Base-by-base conservation (phyloP, 2,797 vertebrate genomes). In the Pempheris klunzingeri region DNA sequence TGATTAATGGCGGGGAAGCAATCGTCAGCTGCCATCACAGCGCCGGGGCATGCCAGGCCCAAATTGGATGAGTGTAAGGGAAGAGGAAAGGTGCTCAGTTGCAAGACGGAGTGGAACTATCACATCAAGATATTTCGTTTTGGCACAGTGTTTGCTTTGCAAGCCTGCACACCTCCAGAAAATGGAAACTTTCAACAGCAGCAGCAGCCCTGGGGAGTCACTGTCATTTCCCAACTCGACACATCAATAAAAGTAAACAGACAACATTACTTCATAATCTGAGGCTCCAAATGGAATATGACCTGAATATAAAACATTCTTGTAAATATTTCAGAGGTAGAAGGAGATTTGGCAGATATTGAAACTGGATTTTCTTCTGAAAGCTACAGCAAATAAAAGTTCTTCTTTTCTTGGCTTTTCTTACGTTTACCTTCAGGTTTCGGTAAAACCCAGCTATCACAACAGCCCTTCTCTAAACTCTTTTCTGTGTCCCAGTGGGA, bases 1-100 rank as follows among this genome's bases (percentile, higher is more conserved):
- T 91, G 86, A 94, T 90, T 81, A 92, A 92, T 84, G 78, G 74
- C 36, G 39, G 67, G 75, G 70, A 85, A 82, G 80, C 65, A 80
- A 87, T 86, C 44, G 26, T 84, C 84, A 81, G 82, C 77, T 83
- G 81, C 78, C 86, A 86, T 84, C 68, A 2, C 20, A 12, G 72
- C 5, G 39, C 41, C 9, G 73, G 86, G 82, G 64, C 74, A 65
- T 1, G 52, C 75, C 39, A 57, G 66, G 80, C 65, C 74, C 61
- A 82, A 88, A 90, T 57, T 88, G 86, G 84, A 87, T 85, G 75
- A 89, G 72, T 52, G 58, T 53, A 38, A 74, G 28, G 52, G 54
- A 75, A 81, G 74, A 74, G 61, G 61, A 71, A 69, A 85, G 75
- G 74, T 72, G 77, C 73, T 79, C 54, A 38, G 67, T 68, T 82